Base-by-base conservation (phyloP, 2,888 invertebrate genomes). In the Dichetophora obliterata region DNA sequence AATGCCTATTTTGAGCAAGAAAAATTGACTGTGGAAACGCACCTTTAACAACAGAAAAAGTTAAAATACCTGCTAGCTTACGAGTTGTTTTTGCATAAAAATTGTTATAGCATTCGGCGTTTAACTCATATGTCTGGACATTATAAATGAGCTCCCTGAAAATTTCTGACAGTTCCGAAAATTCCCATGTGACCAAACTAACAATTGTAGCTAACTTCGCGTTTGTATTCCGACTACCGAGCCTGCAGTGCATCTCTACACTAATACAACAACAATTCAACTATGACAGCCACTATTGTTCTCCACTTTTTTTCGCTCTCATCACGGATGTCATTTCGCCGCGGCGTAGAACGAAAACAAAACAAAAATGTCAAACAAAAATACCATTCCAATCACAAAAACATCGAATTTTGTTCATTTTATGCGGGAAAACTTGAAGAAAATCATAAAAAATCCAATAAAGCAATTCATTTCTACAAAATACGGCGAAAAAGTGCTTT, bases 351-450 rank as follows among this genome's bases (percentile, higher is more conserved):
- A 72, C 37, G 73, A 71, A 74, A 77, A 69, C 78, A 77, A 78
- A 75, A 59, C 76, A 22, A 71, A 81, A 80, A 81, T 81, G 82
- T 82, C 82, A 82, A 81, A 80, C 77, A 80, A 80, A 80, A 81
- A 80, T 77, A 71, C 70, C 61, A 80, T 81, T 82, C 80, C 81
- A 81, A 81, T 81, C 81, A 79, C 43, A 79, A 81, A 82, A 83
- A 82, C 82, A 82, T 83, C 81, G 82, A 81, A 82, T 79, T 79
- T 80, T 79, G 82, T 81, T 83, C 82, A 82, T 81, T 83, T 81
- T 82, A 74, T 79, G 73, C 79, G 79, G 80, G 79, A 79, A 81
- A 81, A 80, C 79, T 78, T 73, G 61, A 79, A 80, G 76, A 79
- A 82, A 81, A 81, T 77, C 77, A 75, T 74, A 77, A 82, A 80